A percentile compares a stretch with the other conserved stretches of the same genome.
Evolutionary conservation across 2,113 vertebrate species (phyloP).

Genomic region (Hypanus sabinus): DNA sequence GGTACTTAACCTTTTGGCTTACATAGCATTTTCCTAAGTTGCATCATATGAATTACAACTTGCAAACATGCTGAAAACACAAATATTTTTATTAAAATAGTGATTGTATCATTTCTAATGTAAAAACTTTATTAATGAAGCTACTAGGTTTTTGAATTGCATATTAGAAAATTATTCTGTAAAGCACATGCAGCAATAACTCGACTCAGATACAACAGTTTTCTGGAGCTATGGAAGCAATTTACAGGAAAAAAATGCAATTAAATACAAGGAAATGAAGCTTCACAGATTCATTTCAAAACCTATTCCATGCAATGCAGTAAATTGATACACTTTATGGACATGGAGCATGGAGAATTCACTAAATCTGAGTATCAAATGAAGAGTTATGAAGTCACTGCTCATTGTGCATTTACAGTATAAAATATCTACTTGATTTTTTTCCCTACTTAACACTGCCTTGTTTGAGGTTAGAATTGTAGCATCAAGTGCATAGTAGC

Average conservation of each 20-base stretch:
- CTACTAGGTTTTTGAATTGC: not conserved
- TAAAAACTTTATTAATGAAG: not conserved
- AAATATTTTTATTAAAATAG: not conserved
- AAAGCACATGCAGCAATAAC: not conserved
- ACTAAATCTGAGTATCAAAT: not conserved
- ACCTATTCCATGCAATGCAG: not conserved
- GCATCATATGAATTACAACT: not conserved
- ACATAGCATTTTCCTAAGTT: too few relatives aligned
- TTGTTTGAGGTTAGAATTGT: not conserved
- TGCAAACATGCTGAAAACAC: not conserved
- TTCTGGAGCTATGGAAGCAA: not conserved
- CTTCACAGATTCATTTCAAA: not conserved
- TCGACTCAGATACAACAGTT: not conserved
- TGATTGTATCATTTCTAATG: not conserved
- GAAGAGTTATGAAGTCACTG: not conserved
- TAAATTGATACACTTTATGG: not conserved
- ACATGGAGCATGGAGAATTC: not conserved
- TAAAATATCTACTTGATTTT: not conserved
- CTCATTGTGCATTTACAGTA: not conserved
- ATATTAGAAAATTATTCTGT: not conserved
- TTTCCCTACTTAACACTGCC: not conserved
- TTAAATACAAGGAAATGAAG: not conserved
- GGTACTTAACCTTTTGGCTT: not conserved
- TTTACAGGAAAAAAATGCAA: not conserved
- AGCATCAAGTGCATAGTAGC: not conserved